These are phyloP conservation scores for Mirounga angustirostris DNA, from an alignment of 2,113 vertebrate genomes.

Conservation along the genomic window DNA sequence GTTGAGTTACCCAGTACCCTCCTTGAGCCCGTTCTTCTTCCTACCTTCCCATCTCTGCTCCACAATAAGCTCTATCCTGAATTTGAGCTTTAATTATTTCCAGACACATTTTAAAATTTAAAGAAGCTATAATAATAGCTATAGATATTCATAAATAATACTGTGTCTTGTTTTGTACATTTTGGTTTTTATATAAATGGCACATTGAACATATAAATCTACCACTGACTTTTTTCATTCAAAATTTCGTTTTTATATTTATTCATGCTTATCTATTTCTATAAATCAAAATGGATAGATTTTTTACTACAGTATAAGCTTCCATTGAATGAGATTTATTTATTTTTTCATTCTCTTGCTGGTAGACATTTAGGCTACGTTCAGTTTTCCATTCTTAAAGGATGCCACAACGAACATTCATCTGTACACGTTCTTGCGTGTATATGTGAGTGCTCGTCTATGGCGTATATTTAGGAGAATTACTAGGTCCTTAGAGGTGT, in stretches of 20 bases:
- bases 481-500: neutral
- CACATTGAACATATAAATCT: neutral
- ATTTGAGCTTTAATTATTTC: neutral
- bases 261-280: neutral
- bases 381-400: neutral
- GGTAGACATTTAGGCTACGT: neutral
- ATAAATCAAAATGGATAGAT: neutral
- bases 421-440: neutral
- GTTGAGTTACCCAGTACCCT: neutral
- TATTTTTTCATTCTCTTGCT: neutral
- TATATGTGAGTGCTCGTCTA: neutral
- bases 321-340: neutral
- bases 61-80: neutral
- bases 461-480: neutral
- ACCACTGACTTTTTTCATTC: neutral
- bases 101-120: neutral
- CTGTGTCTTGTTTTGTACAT: neutral
- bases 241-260: neutral
- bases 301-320: neutral
- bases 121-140: neutral
- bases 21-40: neutral
- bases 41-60: neutral
- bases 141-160: neutral
- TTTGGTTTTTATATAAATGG: slow-evolving; percentile 1
- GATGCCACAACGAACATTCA: neutral